Conservation (phyloP, 2,888 invertebrate genomes). For the Linnaemya tessellans region DNA sequence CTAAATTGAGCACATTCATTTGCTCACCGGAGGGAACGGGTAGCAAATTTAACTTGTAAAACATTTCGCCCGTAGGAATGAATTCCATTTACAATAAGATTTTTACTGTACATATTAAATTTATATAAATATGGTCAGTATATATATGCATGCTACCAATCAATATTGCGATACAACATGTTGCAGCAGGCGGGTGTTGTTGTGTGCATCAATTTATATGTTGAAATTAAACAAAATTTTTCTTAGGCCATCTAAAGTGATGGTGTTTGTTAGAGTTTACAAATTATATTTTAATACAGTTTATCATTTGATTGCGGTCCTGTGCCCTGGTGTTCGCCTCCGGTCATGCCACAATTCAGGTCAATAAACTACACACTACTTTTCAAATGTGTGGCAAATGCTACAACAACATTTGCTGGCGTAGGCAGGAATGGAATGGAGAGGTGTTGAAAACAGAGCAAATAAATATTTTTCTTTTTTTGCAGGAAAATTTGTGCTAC, state of each 20-base stretch:
- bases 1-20: too few relatives aligned
- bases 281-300: slow-evolving; percentile 30
- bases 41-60: too few relatives aligned
- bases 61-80: background rate
- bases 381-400: slow-evolving; percentile 48
- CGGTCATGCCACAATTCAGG: slow-evolving; percentile 50
- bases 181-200: background rate
- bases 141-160: slow-evolving; percentile 10
- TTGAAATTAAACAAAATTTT: slow-evolving; percentile 18
- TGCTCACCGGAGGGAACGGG: too few relatives aligned
- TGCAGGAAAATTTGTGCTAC: background rate
- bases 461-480: slow-evolving; percentile 2
- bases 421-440: background rate
- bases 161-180: slow-evolving; percentile 27
- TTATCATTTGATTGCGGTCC: slow-evolving; percentile 60
- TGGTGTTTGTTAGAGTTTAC: slow-evolving; percentile 9
- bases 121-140: background rate
- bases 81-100: background rate
- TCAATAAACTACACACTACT: slow-evolving; percentile 58
- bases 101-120: background rate
- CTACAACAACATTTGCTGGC: slow-evolving; percentile 18
- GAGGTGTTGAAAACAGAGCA: background rate
- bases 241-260: slow-evolving; percentile 2
- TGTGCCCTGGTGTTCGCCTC: slow-evolving; percentile 27
- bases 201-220: slow-evolving; percentile 1